Percentiles rank a stretch among this genome's conserved stretches.
These are phyloP conservation scores for Peromyscus eremicus DNA, from an alignment of 2,797 vertebrate species.

Conservation along the genomic window DNA sequence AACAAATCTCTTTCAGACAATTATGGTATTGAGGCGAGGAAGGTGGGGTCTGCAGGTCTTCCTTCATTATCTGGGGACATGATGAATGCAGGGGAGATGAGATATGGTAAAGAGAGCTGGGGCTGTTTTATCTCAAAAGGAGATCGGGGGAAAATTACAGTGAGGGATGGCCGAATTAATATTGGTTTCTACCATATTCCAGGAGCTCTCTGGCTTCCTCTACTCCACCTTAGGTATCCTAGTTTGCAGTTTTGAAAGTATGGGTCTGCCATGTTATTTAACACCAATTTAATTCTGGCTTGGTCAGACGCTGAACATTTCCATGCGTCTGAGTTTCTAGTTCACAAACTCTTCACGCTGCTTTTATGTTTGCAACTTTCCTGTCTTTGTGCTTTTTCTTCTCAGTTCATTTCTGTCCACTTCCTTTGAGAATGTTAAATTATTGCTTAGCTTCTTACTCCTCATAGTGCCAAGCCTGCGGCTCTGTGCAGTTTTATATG, in stretches of 20 bases:
- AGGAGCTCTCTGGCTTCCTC: background rate
- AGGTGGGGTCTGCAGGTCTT: background rate
- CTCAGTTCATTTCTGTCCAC: slow-evolving; percentile 34
- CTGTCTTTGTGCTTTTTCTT: slow-evolving; percentile 45
- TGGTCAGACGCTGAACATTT: background rate
- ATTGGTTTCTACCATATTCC: background rate
- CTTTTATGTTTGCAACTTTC: slow-evolving; percentile 24
- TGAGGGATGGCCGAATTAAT: background rate
- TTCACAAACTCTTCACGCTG: background rate
- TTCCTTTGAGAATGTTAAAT: slow-evolving; percentile 55
- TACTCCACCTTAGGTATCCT: background rate
- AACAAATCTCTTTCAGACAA: background rate
- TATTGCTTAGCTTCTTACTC: slow-evolving; percentile 28
- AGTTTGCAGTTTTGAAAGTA: slow-evolving; percentile 14
- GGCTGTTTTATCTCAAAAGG: background rate
- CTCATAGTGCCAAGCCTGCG: background rate
- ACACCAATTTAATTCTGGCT: slow-evolving; percentile 10
- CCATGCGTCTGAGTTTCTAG: background rate
- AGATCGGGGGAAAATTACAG: background rate
- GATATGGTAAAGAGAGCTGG: background rate
- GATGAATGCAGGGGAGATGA: background rate
- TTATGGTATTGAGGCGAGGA: background rate
- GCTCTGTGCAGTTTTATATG: slow-evolving; percentile 29
- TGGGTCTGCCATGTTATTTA: background rate
- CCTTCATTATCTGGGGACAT: background rate